Percentiles rank a stretch among this genome's conserved stretches.
These are phyloP conservation scores for Aramus guarauna DNA, from an alignment of 2,113 vertebrate species.

Conservation along the genomic window DNA sequence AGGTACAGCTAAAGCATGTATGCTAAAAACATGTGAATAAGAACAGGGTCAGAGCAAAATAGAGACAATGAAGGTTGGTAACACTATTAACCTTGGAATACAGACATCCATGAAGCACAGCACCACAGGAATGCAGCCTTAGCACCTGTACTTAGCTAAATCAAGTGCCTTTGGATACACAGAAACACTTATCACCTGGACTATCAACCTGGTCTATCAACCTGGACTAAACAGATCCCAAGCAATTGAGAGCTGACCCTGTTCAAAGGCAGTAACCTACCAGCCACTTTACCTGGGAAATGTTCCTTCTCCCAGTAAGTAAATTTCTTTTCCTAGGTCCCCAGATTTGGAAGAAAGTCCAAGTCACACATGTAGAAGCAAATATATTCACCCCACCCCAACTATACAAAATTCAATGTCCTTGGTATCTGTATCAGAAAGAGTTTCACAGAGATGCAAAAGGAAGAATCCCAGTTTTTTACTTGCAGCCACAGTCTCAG, in stretches of 20 bases:
- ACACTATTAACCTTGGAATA: neutral
- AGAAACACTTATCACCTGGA: neutral
- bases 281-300: neutral
- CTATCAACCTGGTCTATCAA: neutral
- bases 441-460: neutral
- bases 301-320: neutral
- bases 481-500: accelerated
- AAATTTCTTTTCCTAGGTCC: neutral
- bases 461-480: neutral
- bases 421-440: neutral
- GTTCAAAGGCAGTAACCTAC: neutral
- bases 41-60: neutral
- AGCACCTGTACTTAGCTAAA: neutral
- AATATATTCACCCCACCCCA: neutral
- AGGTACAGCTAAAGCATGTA: neutral
- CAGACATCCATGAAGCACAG: neutral
- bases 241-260: neutral
- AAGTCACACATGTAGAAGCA: neutral
- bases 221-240: neutral
- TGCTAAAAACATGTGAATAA: neutral
- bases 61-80: neutral
- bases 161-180: neutral
- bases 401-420: neutral
- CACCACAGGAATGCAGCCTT: neutral
- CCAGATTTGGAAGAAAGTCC: neutral